Conservation (phyloP, 2,888 invertebrate species). For the Eupithecia dodoneata region DNA sequence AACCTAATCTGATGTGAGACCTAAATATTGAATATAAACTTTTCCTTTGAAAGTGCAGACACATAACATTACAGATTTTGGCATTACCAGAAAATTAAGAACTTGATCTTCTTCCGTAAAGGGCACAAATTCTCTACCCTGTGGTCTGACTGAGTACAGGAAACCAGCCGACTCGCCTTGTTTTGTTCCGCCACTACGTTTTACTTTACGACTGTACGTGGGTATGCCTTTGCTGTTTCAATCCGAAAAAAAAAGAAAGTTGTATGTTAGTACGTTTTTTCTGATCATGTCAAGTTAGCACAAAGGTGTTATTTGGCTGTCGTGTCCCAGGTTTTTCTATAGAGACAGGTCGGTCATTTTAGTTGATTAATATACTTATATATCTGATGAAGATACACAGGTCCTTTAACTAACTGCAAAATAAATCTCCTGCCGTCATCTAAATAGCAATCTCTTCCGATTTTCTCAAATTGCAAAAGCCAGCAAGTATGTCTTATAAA, state of each 20-base stretch:
- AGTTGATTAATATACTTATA: too few relatives aligned
- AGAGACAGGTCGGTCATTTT: not conserved
- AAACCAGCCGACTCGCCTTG: constrained; percentile 47
- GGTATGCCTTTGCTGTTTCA: constrained; percentile 51
- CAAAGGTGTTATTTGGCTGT: not conserved
- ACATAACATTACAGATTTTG: not conserved
- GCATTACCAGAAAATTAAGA: not conserved
- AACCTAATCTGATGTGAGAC: too few relatives aligned
- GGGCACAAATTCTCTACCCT: constrained; percentile 8
- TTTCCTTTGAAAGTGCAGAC: not conserved
- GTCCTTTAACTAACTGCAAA: not conserved
- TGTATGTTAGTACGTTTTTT: constrained; percentile 18
- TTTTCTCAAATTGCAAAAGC: constrained; percentile 41
- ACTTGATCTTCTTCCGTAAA: not conserved
- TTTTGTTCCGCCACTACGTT: constrained; percentile 47
- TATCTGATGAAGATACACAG: not conserved
- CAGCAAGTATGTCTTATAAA: constrained; percentile 50
- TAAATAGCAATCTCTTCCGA: constrained; percentile 27
- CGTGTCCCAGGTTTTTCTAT: not conserved
- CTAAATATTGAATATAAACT: too few relatives aligned
- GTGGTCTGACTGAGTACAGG: constrained; percentile 37
- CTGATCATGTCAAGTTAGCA: constrained; percentile 17
- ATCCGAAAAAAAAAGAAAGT: constrained; percentile 45
- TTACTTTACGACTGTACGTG: constrained; percentile 53
- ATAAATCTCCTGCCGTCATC: constrained; percentile 34